Percentiles rank a stretch among this genome's conserved stretches.
These are phyloP conservation scores for Amblyteles armatorius DNA, from an alignment of 2,888 invertebrate species.

Conservation along the genomic window DNA sequence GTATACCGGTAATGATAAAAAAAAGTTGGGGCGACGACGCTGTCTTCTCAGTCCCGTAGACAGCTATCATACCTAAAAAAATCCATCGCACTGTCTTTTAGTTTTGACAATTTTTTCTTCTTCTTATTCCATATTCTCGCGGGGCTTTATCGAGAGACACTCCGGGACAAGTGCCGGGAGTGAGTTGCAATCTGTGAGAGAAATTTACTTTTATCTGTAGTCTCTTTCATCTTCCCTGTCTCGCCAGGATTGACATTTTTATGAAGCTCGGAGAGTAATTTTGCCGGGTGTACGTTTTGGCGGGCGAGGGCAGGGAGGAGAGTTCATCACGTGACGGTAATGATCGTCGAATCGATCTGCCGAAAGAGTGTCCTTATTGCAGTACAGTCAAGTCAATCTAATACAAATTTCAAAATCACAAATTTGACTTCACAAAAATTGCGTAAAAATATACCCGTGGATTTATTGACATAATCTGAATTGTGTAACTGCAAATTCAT, in stretches of 20 bases:
- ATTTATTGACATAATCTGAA: no score
- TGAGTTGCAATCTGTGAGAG: conserved; percentile 8
- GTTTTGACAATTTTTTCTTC: neutral
- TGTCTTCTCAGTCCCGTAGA: neutral
- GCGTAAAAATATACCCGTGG: no score
- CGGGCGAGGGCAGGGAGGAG: neutral
- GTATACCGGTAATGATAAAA: neutral
- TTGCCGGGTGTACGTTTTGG: neutral
- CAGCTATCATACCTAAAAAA: neutral
- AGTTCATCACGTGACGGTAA: conserved; percentile 1
- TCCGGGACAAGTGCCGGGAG: conserved; percentile 9
- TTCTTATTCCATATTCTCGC: neutral
- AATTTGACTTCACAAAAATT: no score
- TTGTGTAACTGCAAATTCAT: no score
- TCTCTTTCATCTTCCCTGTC: conserved; percentile 49
- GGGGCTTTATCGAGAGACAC: neutral
- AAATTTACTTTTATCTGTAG: conserved; percentile 36
- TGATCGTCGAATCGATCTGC: conserved; percentile 25
- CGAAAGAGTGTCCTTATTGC: conserved; percentile 17
- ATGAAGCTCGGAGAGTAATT: conserved; percentile 22
- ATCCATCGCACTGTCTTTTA: neutral
- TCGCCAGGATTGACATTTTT: conserved; percentile 35
- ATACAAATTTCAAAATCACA: no score
- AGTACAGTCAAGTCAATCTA: no score
- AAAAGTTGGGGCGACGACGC: neutral